Conservation (phyloP, 2,113 vertebrate species). For the Heptranchias perlo region DNA sequence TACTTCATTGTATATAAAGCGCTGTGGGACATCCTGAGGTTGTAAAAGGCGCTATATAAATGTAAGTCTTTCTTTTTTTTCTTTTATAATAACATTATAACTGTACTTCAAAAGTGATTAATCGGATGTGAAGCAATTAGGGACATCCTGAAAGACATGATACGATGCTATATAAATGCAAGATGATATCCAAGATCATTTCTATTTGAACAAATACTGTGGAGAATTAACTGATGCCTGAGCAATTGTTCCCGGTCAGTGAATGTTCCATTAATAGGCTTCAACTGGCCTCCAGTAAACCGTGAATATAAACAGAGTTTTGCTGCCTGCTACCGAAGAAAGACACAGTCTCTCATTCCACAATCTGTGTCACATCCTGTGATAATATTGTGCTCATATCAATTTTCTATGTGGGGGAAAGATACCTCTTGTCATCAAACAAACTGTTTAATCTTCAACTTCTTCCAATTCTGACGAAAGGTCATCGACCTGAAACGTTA, state of each 20-base stretch:
- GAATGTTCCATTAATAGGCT: neutral
- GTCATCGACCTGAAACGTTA: too few relatives aligned
- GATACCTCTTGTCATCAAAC: neutral
- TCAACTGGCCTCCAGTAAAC: neutral
- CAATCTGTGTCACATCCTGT: neutral
- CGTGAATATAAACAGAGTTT: neutral
- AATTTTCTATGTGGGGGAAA: neutral
- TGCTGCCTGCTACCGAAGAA: neutral
- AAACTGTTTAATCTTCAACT: too few relatives aligned
- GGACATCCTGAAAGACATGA: neutral
- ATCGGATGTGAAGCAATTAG: neutral
- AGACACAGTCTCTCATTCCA: neutral
- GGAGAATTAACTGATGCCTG: neutral
- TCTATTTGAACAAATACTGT: neutral
- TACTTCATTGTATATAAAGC: neutral
- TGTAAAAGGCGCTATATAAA: neutral
- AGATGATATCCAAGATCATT: neutral
- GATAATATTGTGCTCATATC: neutral
- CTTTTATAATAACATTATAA: too few relatives aligned
- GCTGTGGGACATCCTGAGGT: neutral
- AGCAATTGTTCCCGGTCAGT: slow-evolving; percentile 12
- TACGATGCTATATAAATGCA: neutral
- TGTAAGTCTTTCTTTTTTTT: neutral
- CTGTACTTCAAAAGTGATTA: neutral
- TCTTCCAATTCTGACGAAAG: too few relatives aligned